phyloP scores from a whole-genome alignment of 2,113 vertebrate genomes.

The Corynorhinus townsendii region DNA sequence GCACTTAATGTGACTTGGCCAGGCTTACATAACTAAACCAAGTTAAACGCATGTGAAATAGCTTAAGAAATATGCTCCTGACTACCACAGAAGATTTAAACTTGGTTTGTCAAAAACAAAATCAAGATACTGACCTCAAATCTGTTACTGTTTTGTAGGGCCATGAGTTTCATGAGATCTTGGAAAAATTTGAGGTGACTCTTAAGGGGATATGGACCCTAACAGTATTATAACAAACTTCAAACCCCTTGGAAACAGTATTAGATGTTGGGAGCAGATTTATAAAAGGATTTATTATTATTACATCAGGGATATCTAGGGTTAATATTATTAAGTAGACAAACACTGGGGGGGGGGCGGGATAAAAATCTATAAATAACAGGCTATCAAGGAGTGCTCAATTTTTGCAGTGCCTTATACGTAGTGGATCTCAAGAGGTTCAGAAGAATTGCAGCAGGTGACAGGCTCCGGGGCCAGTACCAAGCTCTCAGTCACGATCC shows the following conservation, averaged over 20 bases:
- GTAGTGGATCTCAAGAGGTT: conserved; percentile 97
- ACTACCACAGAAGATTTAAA: not conserved
- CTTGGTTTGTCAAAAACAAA: not conserved
- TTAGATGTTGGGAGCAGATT: not conserved
- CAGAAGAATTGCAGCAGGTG: conserved; percentile 94
- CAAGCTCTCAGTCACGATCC: conserved; percentile 97
- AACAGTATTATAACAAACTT: not conserved
- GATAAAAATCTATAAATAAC: not conserved
- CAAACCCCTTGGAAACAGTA: not conserved
- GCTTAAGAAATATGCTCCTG: not conserved
- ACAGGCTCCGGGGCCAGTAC: conserved; percentile 94
- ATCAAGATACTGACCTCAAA: not conserved
- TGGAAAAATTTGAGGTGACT: not conserved
- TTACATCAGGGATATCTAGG: not conserved
- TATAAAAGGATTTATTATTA: not conserved
- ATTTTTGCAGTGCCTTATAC: conserved; percentile 88
- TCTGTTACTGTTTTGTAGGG: not conserved
- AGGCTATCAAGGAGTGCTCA: not conserved
- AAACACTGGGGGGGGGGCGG: not conserved
- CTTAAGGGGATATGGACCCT: not conserved
- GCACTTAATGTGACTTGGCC: not conserved
- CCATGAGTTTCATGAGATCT: not conserved
- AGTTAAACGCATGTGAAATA: not conserved
- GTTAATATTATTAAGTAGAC: not conserved
- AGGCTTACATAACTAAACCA: not conserved